Evolutionary conservation across 2,888 invertebrate genomes (phyloP), one percentile per base, ranked within the genome.

Genomic region (Cartodere bifasciata): DNA sequence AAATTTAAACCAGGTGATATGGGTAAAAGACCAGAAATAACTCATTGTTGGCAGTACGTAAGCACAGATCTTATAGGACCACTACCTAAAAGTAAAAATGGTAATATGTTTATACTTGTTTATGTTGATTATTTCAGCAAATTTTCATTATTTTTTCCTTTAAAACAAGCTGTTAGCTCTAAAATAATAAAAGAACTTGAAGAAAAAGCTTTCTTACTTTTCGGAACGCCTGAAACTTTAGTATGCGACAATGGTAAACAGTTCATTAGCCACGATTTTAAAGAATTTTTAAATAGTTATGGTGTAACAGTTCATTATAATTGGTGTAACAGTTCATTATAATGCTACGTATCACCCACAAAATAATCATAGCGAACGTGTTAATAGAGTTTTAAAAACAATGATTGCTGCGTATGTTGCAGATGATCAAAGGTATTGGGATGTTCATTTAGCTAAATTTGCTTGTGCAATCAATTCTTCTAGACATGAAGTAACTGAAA

Each of bases 231-330:
- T 0, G 37, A 43, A 34, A 28, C 13, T 2, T 20, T 47, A 3
- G 44, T 45, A 12, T 34, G 34, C 4, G 48, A 52, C 28, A 50
- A 49, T 36, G 47, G 49, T 2, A 31, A 28, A n/a, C 45, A 47
- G 25, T 48, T 45, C 29, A 23, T 28, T 2, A n/a, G n/a, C n/a
- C n/a, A n/a, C n/a, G n/a, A n/a, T n/a, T n/a, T n/a, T n/a, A n/a
- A n/a, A n/a, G n/a, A n/a, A n/a, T n/a, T n/a, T n/a, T n/a, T n/a
- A n/a, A n/a, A n/a, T n/a, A n/a, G n/a, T n/a, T n/a, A n/a, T n/a
- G n/a, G n/a, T n/a, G n/a, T n/a, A n/a, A n/a, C n/a, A n/a, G n/a
- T n/a, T n/a, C n/a, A n/a, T n/a, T n/a, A n/a, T n/a, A n/a, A n/a
- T n/a, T n/a, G n/a, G n/a, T n/a, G n/a, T n/a, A n/a, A n/a, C n/a